Base-by-base conservation (phyloP, 2,888 invertebrate species). In the Drepanosiphum platanoidis region DNA sequence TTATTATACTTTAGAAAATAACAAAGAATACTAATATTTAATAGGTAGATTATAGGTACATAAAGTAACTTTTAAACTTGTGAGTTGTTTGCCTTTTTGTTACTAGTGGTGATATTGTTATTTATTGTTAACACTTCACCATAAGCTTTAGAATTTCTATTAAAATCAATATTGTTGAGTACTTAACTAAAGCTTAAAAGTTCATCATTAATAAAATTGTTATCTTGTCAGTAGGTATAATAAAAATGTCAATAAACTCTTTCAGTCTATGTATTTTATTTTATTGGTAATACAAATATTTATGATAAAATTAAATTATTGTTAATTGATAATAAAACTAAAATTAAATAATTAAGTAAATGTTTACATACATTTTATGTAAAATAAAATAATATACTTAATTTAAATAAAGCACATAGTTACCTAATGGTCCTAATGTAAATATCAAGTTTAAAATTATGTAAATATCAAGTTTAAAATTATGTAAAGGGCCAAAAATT, bases 91-190 rank as follows among this genome's bases (percentile, higher is more conserved):
- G 36, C 13, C 22, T 39, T 71, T 81, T 61, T 71, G 81, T 81
- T 71, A 81, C 81, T 72, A 81, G n/a, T 81, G 39, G 81, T 81
- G 81, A 81, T 81, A 61, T 42, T 42, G n/a, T 64, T 34, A 34
- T 74, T 42, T 30, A 81, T 81, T 79, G 79, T 79, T 46, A 78
- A 42, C 30, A 32, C 5, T 79, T 27, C 22, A 58, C 46, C 64
- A 18, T 5, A 71, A 30, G 22, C 18, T 18, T 39, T 46, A 46
- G 27, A 52, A 58, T 80, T 80, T 58, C 80, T 71, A 80, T 80
- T 80, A 30, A 80, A 80, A 80, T 80, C 80, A 80, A 80, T 80
- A 80, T 18, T 36, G 71, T 52, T 58, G 30, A 2, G 27, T 70
- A 58, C 13, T 39, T 36, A 34, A 5, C 11, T 4, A 3, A n/a